phyloP scores from a whole-genome alignment of 2,797 vertebrate species.

The Squalus acanthias region DNA sequence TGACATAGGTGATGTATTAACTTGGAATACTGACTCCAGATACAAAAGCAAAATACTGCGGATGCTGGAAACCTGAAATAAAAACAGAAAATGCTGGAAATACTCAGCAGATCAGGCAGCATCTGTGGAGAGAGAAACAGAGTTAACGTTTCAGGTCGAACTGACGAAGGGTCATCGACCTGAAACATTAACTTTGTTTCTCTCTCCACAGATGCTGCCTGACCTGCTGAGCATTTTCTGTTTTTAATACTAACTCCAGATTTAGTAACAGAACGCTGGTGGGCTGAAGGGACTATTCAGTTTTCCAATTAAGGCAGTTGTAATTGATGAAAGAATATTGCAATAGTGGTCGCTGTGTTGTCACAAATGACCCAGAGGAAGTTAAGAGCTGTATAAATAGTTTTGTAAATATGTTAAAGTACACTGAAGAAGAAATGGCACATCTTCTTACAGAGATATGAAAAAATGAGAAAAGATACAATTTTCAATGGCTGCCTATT shows the following conservation, averaged over 20 bases:
- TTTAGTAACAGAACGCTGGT: not conserved
- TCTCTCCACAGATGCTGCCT: too few species aligned
- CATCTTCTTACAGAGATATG: not conserved
- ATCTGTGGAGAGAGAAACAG: too few species aligned
- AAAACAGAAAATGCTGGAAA: too few species aligned
- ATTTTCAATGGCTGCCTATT: not conserved
- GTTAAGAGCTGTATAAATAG: not conserved
- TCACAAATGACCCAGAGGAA: not conserved
- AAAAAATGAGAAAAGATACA: not conserved
- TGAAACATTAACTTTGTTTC: too few species aligned
- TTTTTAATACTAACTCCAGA: not conserved
- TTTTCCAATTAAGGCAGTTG: not conserved
- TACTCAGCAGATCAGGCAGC: too few species aligned
- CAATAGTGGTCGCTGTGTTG: too few species aligned
- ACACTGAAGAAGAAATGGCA: not conserved
- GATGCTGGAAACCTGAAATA: too few species aligned
- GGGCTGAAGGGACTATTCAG: not conserved
- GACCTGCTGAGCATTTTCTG: too few species aligned
- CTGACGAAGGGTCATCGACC: too few species aligned
- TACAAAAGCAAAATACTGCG: not conserved
- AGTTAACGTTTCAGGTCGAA: too few species aligned
- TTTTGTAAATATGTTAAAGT: not conserved
- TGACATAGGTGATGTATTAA: not conserved
- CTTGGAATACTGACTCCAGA: not conserved
- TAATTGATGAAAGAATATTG: not conserved